phyloP scores from a whole-genome alignment of 2,888 invertebrate genomes.

The Plebejus anna region DNA sequence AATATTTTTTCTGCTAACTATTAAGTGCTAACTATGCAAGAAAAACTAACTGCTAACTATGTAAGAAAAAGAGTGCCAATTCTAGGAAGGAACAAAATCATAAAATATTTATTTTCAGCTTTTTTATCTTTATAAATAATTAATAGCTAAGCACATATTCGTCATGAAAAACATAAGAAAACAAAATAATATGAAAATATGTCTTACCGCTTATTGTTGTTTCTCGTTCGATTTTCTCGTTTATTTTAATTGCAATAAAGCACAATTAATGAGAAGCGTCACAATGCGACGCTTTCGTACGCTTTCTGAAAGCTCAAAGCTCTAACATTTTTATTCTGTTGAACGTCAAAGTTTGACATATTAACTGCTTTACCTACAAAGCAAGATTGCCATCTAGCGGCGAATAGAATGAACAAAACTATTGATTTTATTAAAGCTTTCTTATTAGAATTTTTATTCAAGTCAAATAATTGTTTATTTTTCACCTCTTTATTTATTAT shows the following conservation, averaged over 20 bases:
- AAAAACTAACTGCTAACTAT: too few species aligned
- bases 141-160: too few species aligned
- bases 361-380: slow-evolving; percentile 46
- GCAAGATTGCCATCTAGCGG: slow-evolving; percentile 30
- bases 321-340: slow-evolving; percentile 32
- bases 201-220: not conserved
- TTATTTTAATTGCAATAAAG: slow-evolving; percentile 29
- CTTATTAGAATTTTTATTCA: not conserved
- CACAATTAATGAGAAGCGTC: slow-evolving; percentile 38
- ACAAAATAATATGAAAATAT: not conserved
- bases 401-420: not conserved
- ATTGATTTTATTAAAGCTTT: not conserved
- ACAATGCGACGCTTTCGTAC: slow-evolving; percentile 39
- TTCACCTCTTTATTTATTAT: not conserved
- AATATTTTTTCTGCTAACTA: too few species aligned
- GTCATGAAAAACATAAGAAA: too few species aligned
- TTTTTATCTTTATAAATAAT: too few species aligned
- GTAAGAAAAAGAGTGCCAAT: too few species aligned
- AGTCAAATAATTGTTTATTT: not conserved
- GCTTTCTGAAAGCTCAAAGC: slow-evolving; percentile 51
- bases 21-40: too few species aligned
- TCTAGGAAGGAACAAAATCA: too few species aligned
- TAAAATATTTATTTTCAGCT: too few species aligned
- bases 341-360: slow-evolving; percentile 37
- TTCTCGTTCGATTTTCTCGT: slow-evolving; percentile 20